Evolutionary conservation across 2,113 vertebrate genomes (phyloP).

Genomic region (Grammomys dolichurus): DNA sequence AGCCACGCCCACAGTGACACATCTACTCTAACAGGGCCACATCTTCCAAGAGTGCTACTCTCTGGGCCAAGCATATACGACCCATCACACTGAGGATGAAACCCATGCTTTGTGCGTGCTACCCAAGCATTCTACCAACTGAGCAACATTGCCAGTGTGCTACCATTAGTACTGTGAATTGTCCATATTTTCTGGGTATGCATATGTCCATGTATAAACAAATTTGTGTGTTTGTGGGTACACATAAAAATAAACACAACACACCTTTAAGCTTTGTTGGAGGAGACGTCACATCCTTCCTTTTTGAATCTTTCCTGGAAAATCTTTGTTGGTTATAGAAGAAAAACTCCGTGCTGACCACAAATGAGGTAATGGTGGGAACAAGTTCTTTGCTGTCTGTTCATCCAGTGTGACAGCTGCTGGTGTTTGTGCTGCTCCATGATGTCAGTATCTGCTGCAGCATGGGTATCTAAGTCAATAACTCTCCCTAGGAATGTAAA

Average conservation of each 20-base stretch:
- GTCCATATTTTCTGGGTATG: background rate
- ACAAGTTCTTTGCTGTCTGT: background rate
- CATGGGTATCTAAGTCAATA: background rate
- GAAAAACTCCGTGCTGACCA: background rate
- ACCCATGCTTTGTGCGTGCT: background rate
- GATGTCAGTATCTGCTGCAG: background rate
- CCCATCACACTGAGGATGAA: too few species aligned
- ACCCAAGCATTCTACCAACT: background rate
- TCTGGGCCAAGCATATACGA: too few species aligned
- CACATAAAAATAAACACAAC: background rate
- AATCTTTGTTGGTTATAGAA: background rate
- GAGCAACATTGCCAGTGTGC: background rate
- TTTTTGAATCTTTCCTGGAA: background rate
- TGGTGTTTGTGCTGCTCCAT: background rate
- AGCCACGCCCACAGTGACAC: too few species aligned
- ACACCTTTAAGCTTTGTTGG: background rate
- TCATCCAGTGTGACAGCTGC: background rate
- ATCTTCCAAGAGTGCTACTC: too few species aligned
- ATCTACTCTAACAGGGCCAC: too few species aligned
- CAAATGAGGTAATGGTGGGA: background rate
- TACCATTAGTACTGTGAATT: background rate
- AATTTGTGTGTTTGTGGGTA: too few species aligned
- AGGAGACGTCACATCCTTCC: background rate
- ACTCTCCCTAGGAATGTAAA: constrained; percentile 39
- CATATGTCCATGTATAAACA: background rate